phyloP scores from a whole-genome alignment of 2,113 vertebrate genomes.

The Burhinus oedicnemus region DNA sequence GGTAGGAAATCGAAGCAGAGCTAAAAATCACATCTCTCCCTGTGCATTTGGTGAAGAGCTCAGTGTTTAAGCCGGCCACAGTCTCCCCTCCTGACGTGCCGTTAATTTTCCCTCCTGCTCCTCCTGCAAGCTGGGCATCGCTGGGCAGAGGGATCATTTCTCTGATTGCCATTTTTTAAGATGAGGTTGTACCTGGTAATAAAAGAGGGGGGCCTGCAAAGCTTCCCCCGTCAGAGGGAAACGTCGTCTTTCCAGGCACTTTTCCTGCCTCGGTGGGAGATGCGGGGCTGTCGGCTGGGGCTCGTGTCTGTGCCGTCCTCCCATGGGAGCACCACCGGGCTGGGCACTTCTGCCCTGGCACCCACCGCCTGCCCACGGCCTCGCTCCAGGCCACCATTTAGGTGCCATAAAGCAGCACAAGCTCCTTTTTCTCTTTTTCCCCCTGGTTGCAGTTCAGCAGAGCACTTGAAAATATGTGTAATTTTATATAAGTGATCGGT shows the following conservation, averaged over 20 bases:
- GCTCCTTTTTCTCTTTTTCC: background rate
- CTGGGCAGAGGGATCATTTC: background rate
- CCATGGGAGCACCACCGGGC: too few species aligned
- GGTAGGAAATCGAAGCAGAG: background rate
- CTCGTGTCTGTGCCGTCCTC: background rate
- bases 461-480: background rate
- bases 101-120: background rate
- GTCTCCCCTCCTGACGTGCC: background rate
- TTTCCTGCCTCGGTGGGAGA: background rate
- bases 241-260: rapidly evolving
- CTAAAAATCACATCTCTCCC: background rate
- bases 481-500: background rate
- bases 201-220: too few species aligned
- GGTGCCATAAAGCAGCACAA: background rate
- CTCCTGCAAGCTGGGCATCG: rapidly evolving
- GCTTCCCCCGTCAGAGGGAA: background rate
- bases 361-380: background rate
- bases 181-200: background rate
- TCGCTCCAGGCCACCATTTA: background rate
- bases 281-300: rapidly evolving
- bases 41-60: background rate
- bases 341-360: background rate
- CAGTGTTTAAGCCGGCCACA: rapidly evolving
- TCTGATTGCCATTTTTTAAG: background rate
- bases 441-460: background rate